Base-by-base conservation (phyloP, 92 coral and sea anemone species). In the Palythoa grandis region DNA sequence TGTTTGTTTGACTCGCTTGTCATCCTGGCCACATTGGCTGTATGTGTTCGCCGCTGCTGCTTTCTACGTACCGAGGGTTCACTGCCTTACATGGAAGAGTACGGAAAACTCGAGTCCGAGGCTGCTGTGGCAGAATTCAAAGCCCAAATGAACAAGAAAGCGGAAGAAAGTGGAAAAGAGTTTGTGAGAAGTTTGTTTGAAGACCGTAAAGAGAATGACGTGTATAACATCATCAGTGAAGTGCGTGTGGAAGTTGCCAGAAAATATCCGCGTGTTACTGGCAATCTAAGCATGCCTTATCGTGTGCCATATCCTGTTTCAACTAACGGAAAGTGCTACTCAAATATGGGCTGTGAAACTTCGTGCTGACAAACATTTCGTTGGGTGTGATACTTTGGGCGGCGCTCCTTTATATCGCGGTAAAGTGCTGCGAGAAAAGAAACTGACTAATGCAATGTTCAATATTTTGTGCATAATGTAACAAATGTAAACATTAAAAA, bases 261-360 rank as follows among this genome's bases (percentile, higher is more conserved):
- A 43, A 86, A 86, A 61, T 90, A 90, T 39, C 93, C 93, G 54
- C 82, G 93, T 0, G 80, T 43, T 5, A 85, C 93, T 3, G 93
- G 93, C 2, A 86, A 90, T 69, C 90, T 90, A 14, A 90, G 93
- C 83, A 61, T 78, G 82, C 93, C 93, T 10, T 87, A 87, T 74
- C 69, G 90, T 40, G 87, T 72, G 48, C 24, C 75, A 8, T 70
- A 35, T 53, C 48, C 63, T 12, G 63, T 25, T 69, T 15, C 9
- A 43, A 5, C 50, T 63, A 63, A 63, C 22, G 35, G 69, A 63
- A 5, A 63, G 24, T 63, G 35, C 69, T 7, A n/a, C 11, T 20
- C 69, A 7, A 63, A 63, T n/a, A 7, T 1, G 11, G 25, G 24
- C 23, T 63, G 7, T n/a, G 69, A 63, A 10, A 63, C 69, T 63